These are phyloP conservation scores for Notechis scutatus DNA, from an alignment of 2,113 vertebrate species.

Conservation along the genomic window DNA sequence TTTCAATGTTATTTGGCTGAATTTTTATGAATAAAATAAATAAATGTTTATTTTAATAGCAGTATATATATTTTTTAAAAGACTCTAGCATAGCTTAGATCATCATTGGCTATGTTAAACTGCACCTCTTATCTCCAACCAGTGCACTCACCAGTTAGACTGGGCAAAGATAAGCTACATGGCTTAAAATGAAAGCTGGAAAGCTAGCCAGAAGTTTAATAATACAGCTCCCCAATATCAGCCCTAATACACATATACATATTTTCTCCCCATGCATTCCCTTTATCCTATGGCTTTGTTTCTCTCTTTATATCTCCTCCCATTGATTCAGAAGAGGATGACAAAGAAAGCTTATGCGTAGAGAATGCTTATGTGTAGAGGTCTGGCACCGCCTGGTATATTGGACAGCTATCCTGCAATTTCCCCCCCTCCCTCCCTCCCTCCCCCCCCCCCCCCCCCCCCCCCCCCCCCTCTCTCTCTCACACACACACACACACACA, in stretches of 20 bases:
- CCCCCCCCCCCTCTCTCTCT: too few relatives aligned
- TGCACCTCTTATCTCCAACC: neutral
- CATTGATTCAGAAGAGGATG: neutral
- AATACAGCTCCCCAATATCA: too few relatives aligned
- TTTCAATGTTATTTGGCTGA: neutral
- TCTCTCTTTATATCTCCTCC: neutral
- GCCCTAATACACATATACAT: neutral
- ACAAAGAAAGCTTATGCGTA: constrained; percentile 28
- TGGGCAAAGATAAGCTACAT: neutral
- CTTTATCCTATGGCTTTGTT: neutral
- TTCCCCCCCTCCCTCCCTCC: neutral
- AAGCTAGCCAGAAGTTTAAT: neutral
- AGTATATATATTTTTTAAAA: neutral
- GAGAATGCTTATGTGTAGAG: neutral
- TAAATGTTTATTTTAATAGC: neutral
- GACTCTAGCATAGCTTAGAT: neutral
- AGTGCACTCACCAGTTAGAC: neutral
- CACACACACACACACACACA: neutral
- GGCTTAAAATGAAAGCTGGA: neutral
- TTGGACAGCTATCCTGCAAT: neutral
- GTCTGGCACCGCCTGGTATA: constrained; percentile 29
- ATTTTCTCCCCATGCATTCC: neutral
- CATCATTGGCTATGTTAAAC: neutral
- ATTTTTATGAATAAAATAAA: neutral
- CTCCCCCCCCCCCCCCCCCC: rapidly evolving